A percentile compares a stretch with the other conserved stretches of the same genome.
phyloP scores from a whole-genome alignment of 2,113 vertebrate genomes.

The Myotis lucifugus region DNA sequence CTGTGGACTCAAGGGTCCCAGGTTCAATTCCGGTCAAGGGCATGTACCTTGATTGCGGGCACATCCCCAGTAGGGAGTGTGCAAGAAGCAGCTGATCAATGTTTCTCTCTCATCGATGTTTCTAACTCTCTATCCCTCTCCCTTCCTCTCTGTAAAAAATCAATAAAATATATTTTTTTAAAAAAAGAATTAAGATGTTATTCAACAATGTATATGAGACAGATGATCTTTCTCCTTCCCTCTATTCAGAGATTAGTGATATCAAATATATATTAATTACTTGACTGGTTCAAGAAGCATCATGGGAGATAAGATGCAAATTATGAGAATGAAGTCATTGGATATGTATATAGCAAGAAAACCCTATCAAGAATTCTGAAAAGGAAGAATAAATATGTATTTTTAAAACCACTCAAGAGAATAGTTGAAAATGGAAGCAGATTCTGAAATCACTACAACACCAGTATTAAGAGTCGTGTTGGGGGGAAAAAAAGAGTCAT shows the following conservation, averaged over 20 bases:
- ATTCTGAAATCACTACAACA: background rate
- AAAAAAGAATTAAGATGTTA: constrained; percentile 24
- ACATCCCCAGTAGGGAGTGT: too few species aligned
- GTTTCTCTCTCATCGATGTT: too few species aligned
- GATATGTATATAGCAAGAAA: background rate
- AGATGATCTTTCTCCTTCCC: background rate
- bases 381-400: background rate
- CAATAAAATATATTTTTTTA: too few species aligned
- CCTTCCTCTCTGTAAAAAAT: too few species aligned
- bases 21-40: too few species aligned
- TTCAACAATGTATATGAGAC: background rate
- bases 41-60: too few species aligned
- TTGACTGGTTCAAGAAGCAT: background rate
- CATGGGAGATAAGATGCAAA: constrained; percentile 9
- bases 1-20: too few species aligned
- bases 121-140: too few species aligned
- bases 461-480: background rate
- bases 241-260: constrained; percentile 42
- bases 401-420: background rate
- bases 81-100: too few species aligned
- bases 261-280: constrained; percentile 1
- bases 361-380: constrained; percentile 1
- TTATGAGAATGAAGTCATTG: background rate
- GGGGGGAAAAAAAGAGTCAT: background rate
- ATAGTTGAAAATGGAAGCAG: constrained; percentile 22